Evolutionary conservation across 2,113 vertebrate genomes (phyloP).

Genomic region (Echinops telfairi): DNA sequence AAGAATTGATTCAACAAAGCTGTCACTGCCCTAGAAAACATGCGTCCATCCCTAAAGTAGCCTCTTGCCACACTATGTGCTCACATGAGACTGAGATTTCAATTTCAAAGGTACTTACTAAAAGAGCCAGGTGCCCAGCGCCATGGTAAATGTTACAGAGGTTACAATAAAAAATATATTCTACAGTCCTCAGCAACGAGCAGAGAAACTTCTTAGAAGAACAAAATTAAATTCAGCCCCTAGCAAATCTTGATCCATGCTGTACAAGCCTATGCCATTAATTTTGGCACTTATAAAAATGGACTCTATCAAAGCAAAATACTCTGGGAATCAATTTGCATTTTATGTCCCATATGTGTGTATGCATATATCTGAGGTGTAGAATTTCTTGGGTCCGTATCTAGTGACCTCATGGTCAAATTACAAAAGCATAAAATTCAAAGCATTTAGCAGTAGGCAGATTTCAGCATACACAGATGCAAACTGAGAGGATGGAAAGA

Average conservation of each 20-base stretch:
- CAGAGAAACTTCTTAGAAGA: constrained; percentile 28
- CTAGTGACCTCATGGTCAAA: not conserved
- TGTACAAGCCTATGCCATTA: not conserved
- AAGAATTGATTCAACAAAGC: not conserved
- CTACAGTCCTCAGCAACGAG: not conserved
- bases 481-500: constrained; percentile 43
- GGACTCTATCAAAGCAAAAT: not conserved
- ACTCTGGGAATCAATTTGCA: not conserved
- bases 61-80: not conserved
- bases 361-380: not conserved
- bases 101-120: constrained; percentile 11
- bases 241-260: not conserved
- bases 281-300: not conserved
- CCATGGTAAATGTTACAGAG: not conserved
- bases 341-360: not conserved
- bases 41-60: not conserved
- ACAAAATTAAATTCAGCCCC: constrained; percentile 31
- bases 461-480: constrained; percentile 32
- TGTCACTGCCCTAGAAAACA: not conserved
- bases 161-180: not conserved
- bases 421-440: not conserved
- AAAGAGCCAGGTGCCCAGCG: not conserved
- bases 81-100: not conserved
- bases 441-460: constrained; percentile 6
- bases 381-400: not conserved